Percentiles rank a stretch among this genome's conserved stretches.
Conservation (phyloP, 2,113 vertebrate species). For the Dromas ardeola region DNA sequence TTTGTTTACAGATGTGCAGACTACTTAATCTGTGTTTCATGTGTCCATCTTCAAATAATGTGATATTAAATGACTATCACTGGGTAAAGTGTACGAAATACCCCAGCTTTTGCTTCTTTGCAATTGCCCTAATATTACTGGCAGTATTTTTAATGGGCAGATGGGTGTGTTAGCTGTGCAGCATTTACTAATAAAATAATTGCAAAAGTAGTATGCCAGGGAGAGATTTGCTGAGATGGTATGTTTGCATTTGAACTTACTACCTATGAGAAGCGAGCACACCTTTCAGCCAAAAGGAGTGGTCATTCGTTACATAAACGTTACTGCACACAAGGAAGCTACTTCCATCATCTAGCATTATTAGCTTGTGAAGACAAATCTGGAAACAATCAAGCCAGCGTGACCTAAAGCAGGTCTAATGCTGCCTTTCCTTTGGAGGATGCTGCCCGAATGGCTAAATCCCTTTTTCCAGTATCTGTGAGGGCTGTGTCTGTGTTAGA, state of each 20-base stretch:
- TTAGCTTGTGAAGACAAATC: background rate
- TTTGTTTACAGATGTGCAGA: rapidly evolving
- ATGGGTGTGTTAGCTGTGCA: background rate
- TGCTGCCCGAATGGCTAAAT: background rate
- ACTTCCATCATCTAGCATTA: background rate
- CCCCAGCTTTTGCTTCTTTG: background rate
- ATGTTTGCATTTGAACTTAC: background rate
- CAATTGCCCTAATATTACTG: background rate
- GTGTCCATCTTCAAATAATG: background rate
- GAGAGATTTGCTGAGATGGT: background rate
- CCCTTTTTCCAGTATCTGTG: background rate
- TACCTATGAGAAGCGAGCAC: background rate
- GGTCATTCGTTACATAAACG: background rate
- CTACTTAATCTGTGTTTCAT: background rate
- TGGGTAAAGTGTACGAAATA: background rate
- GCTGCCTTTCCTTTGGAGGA: background rate
- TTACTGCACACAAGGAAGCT: background rate
- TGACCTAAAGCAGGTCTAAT: background rate
- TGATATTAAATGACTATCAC: background rate
- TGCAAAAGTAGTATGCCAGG: background rate
- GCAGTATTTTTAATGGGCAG: background rate
- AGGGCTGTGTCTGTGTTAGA: background rate
- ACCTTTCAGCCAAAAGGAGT: background rate
- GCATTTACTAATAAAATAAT: background rate
- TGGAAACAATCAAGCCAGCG: background rate